Evolutionary conservation across 2,113 vertebrate species (phyloP), one percentile per base, ranked within the genome.

Genomic region (Pachyramphus minor): DNA sequence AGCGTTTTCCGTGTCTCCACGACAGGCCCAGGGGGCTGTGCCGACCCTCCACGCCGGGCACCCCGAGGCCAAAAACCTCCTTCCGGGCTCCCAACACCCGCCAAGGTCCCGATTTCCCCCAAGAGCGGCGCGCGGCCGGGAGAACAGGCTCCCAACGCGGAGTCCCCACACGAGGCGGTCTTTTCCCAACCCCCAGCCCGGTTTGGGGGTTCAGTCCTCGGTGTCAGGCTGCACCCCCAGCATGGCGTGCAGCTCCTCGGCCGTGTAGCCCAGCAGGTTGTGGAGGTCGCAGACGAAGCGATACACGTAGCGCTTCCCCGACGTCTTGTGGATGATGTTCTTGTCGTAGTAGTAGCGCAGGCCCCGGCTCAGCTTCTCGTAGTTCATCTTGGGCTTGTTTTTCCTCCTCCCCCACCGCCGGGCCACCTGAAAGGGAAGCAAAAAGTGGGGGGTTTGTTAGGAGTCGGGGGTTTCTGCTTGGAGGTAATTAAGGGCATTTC

Each of bases 321-420:
- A 97, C 0, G 99, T 99, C 97, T 99, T 99, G 97, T 99, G 99
- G 96, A 99, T 99, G 96, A 99, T 99, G 96, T 99, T 99, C 96
- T 99, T 99, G 98, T 99, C 99, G 1, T 99, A 99, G 52, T 99
- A 99, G 59, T 99, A 99, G 88, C 99, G 98, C 23, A 99, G 77
- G 1, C 99, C 99, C 1, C 99, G 98, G 95, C 99, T 99, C 67
- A 99, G 97, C 96, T 99, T 99, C 97, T 99, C 99, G 11, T 99
- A 99, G 97, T 99, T 99, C 99, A 99, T 99, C 97, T 99, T 99
- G 71, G 99, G 99, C 86, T 99, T 99, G 87, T 99, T 99, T 91
- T 99, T 99, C 89, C 99, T 97, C 72, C 98, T 98, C 3, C 99
- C 99, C 99, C 99, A 99, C 18, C 99, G 97, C 27, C 98, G 98